Base-by-base conservation (phyloP, 2,113 vertebrate genomes). In the Bufo gargarizans region DNA sequence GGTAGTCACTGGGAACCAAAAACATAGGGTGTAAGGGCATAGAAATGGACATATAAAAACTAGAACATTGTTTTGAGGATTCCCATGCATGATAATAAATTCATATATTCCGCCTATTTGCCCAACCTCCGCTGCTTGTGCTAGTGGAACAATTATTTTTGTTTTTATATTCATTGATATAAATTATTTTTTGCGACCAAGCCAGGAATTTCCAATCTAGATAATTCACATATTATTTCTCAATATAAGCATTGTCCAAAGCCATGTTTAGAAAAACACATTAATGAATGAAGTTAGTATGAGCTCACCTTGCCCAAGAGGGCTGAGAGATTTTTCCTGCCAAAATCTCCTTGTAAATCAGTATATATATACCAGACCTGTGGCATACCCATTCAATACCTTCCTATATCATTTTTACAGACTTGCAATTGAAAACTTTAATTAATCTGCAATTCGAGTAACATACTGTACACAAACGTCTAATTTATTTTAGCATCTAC, bases 341-440 rank as follows among this genome's bases (percentile, higher is more conserved):
- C 90, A 92, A 87, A 45, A 13, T 45, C 50, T 89, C 85, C 10
- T 4, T 91, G 90, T 77, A 91, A 86, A 90, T 92, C 74, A 89
- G 91, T 91, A 83, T 85, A 90, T 86, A 49, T 74, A 3, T 17
- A 71, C 88, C 87, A 89, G 85, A 92, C 90, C 88, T 86, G 76
- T 89, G 86, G 82, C 80, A 88, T 77, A 82, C 86, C 89, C 45
- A 77, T 77, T 83, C 53, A 61, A 63, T 74, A 58, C n/a, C 14
- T 71, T 55, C n/a, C 61, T 83, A 83, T 83, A 55, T 83, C 69
- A 14, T 65, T 71, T 81, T 87, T 81, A 80, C 53, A 72, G 55
- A 77, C 80, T 88, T 55, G 80, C 45, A 47, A 20, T 83, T 55
- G 50, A 56, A 77, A 76, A 76, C 47, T 84, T 84, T 77, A 88